These are phyloP conservation scores for Sinocyclocheilus anshuiensis DNA, from an alignment of 2,113 vertebrate genomes.

Conservation along the genomic window DNA sequence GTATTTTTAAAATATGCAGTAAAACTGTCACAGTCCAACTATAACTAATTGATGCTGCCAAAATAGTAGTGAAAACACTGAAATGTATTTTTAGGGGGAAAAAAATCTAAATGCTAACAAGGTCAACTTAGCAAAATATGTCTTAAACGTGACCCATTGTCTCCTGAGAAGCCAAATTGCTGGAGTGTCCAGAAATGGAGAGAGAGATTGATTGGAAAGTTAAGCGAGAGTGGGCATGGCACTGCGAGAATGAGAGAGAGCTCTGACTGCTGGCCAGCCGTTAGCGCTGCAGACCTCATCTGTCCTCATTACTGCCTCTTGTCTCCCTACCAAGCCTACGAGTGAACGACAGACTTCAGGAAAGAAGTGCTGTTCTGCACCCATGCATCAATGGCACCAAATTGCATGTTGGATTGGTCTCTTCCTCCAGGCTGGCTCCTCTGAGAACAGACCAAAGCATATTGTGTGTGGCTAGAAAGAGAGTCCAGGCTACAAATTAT, in stretches of 20 bases:
- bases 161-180: constrained; percentile 3
- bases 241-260: constrained; percentile 33
- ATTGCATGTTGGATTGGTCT: constrained; percentile 72
- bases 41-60: constrained; percentile 21
- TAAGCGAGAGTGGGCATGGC: constrained; percentile 18
- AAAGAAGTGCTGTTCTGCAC: constrained; percentile 38
- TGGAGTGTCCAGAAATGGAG: neutral
- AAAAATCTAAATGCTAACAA: neutral
- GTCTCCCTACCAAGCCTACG: constrained; percentile 51
- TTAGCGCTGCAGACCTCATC: constrained; percentile 55
- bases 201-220: constrained; percentile 35
- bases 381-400: constrained; percentile 70
- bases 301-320: constrained; percentile 51
- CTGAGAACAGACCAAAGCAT: constrained; percentile 51
- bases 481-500: constrained; percentile 1
- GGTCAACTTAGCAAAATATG: constrained; percentile 6
- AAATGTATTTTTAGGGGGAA: neutral
- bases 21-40: neutral
- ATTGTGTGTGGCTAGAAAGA: constrained; percentile 3
- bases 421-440: constrained; percentile 61
- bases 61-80: neutral
- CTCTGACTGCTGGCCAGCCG: constrained; percentile 27
- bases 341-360: constrained; percentile 59
- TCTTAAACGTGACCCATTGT: neutral
- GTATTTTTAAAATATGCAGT: neutral